Evolutionary conservation across 2,797 vertebrate genomes (phyloP), one percentile per base, ranked within the genome.

Genomic region (Acropternis orthonyx): DNA sequence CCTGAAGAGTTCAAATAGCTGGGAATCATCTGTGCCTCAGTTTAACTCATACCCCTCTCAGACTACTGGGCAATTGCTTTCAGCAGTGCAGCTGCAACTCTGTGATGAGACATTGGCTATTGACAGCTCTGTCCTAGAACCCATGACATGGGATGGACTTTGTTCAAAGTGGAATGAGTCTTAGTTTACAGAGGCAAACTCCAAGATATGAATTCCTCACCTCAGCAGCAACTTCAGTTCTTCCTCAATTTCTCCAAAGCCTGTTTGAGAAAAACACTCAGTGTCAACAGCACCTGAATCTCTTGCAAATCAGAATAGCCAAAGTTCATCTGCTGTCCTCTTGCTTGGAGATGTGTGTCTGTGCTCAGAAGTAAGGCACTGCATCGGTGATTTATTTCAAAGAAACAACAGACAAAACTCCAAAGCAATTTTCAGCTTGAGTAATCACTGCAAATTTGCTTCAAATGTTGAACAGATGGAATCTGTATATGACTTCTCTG

Each of bases 381-480:
- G 69, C 63, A 58, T 71, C 21, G 6, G 27, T 76, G 77, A 80
- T 91, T 88, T 94, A 88, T 95, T 93, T 94, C 77, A 94, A 88
- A 95, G 78, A 71, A 86, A 62, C 43, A 82, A 71, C 88, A 96
- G 92, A 89, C 69, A 81, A 93, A 97, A 92, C 88, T 94, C 88
- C 85, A 95, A 93, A 96, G 86, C 88, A 92, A 91, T 97, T 96
- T 96, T 95, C 91, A 97, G 94, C 93, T 86, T 89, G 86, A 96
- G 88, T 92, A 93, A 92, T 94, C 85, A 24, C 77, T 79, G 37
- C 80, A 85, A 95, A 93, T 97, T 97, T 93, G 56, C 73, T 97
- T 82, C 96, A 96, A 93, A 91, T 89, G 92, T 85, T 86, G 92
- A 97, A 95, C 95, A 97, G 94, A 96, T 97, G 95, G 95, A 87